phyloP scores from a whole-genome alignment of 2,113 vertebrate species.

The Struthidea cinerea region DNA sequence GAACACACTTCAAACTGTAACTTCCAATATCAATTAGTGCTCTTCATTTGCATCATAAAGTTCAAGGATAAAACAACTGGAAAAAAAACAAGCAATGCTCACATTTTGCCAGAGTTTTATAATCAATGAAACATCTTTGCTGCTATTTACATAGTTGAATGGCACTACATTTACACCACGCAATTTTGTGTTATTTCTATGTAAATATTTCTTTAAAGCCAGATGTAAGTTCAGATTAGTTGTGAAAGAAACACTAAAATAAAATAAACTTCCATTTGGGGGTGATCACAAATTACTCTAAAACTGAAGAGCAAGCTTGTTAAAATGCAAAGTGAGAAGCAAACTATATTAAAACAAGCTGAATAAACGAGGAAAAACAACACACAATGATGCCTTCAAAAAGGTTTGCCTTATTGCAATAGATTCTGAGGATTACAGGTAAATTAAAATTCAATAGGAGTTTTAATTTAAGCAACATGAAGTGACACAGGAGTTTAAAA shows the following conservation, averaged over 20 bases:
- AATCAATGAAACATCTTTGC: conserved; percentile 74
- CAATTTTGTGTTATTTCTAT: conserved; percentile 67
- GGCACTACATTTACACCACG: conserved; percentile 63
- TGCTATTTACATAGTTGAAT: conserved; percentile 74
- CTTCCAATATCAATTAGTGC: conserved; percentile 51
- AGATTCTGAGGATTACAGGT: neutral
- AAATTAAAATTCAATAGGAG: neutral
- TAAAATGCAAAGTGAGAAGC: conserved; percentile 58
- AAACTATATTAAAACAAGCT: conserved; percentile 35
- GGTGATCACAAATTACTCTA: conserved; percentile 64
- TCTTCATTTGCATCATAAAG: conserved; percentile 18
- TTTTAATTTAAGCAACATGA: neutral
- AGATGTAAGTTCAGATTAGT: conserved; percentile 71
- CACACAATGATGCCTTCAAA: neutral
- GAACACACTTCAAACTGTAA: neutral
- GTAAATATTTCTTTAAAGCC: conserved; percentile 75
- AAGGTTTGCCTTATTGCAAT: neutral
- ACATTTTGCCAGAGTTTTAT: conserved; percentile 68
- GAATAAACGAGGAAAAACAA: neutral
- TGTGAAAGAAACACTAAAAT: conserved; percentile 72
- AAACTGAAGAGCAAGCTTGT: conserved; percentile 27
- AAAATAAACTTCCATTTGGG: conserved; percentile 72
- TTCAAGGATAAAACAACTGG: conserved; percentile 12
- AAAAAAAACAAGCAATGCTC: conserved; percentile 58
- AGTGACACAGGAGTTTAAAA: neutral